These are phyloP conservation scores for Symphodus melops DNA, from an alignment of 2,113 vertebrate species.

Conservation along the genomic window DNA sequence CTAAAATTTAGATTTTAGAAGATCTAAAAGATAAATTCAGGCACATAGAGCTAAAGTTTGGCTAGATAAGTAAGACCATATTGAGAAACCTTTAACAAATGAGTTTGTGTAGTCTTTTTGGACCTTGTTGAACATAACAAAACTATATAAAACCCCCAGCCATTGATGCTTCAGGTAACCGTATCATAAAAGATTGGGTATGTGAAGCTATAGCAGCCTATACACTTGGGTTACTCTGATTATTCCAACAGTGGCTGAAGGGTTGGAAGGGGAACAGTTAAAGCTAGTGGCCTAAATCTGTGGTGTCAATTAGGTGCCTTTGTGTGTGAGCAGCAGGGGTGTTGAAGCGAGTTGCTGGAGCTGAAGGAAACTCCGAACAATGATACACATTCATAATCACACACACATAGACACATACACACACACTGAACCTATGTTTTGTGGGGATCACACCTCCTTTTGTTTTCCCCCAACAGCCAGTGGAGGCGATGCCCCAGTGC, in stretches of 20 bases:
- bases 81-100: neutral
- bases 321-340: conserved; percentile 70
- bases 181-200: neutral
- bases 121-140: neutral
- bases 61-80: neutral
- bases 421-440: conserved; percentile 51
- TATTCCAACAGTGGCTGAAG: conserved; percentile 50
- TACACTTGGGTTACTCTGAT: conserved; percentile 48
- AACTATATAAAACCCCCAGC: neutral
- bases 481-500: conserved; percentile 74
- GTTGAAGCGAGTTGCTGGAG: conserved; percentile 72
- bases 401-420: conserved; percentile 17
- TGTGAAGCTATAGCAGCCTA: conserved; percentile 1
- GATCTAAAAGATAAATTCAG: neutral
- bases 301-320: conserved; percentile 78
- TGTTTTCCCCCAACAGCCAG: conserved; percentile 73
- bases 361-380: conserved; percentile 75
- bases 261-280: conserved; percentile 60
- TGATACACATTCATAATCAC: conserved; percentile 66
- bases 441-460: conserved; percentile 73
- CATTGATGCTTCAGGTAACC: neutral
- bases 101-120: neutral
- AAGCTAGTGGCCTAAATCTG: conserved; percentile 72
- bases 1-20: too few relatives aligned
- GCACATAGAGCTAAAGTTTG: too few relatives aligned